These are phyloP conservation scores for Xerus rutilus DNA, from an alignment of 2,797 vertebrate species.

Conservation along the genomic window DNA sequence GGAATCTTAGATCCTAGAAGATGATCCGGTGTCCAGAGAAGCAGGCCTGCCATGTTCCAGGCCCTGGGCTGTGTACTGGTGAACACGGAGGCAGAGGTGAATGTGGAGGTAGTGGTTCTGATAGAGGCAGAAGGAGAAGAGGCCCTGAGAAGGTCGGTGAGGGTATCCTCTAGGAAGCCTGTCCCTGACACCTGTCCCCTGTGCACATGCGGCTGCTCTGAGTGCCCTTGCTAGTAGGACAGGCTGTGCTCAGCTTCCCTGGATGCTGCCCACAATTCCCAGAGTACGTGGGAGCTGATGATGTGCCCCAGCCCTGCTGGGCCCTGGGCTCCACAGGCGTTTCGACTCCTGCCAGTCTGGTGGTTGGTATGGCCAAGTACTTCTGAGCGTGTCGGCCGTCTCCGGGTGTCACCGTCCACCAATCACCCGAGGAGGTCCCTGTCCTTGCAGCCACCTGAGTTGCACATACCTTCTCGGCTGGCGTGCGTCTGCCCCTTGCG, in stretches of 20 bases:
- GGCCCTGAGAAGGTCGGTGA: not conserved
- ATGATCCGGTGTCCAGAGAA: not conserved
- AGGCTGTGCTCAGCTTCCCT: not conserved
- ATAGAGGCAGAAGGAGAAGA: too few relatives aligned
- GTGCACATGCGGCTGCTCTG: not conserved
- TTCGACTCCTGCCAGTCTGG: rapidly evolving
- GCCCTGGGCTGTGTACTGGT: not conserved
- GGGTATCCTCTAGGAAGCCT: not conserved
- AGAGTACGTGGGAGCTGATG: not conserved
- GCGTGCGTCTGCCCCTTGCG: not conserved
- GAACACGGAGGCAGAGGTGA: not conserved
- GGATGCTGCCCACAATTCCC: rapidly evolving
- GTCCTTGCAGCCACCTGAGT: rapidly evolving
- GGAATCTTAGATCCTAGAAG: not conserved
- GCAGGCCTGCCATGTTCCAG: not conserved
- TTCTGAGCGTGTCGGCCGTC: rapidly evolving
- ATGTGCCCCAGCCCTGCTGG: not conserved
- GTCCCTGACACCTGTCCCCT: too few relatives aligned
- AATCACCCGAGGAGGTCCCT: rapidly evolving
- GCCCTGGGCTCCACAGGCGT: rapidly evolving
- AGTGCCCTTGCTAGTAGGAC: not conserved
- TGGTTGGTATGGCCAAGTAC: not conserved
- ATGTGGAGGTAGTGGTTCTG: rapidly evolving
- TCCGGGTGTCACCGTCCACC: rapidly evolving
- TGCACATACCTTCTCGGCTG: not conserved